These are phyloP conservation scores for Drosophila atripex DNA, from an alignment of 2,888 invertebrate genomes.

Conservation along the genomic window DNA sequence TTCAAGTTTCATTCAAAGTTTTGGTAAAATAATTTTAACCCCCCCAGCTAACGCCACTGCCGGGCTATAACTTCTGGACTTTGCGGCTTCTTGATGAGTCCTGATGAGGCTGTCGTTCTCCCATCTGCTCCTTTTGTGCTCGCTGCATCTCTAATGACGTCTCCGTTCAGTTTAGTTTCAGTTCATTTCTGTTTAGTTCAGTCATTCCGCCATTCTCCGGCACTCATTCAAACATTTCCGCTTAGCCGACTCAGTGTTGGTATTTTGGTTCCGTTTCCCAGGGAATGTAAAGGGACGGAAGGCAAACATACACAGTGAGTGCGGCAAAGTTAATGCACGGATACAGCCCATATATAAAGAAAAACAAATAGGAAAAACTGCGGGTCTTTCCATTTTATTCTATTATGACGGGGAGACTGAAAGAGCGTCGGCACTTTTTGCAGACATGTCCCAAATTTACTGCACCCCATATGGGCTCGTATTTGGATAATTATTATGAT, in stretches of 20 bases:
- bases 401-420: conserved; percentile 10
- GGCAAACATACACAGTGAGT: conserved; percentile 31
- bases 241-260: conserved; percentile 44
- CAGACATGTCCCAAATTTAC: conserved; percentile 29
- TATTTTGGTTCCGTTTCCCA: conserved; percentile 75
- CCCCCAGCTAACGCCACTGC: conserved; percentile 6
- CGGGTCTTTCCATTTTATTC: conserved; percentile 12
- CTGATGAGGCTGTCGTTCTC: conserved; percentile 21
- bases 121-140: conserved; percentile 1
- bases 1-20: not conserved
- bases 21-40: not conserved
- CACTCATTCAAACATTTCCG: conserved; percentile 69
- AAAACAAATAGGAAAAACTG: conserved; percentile 15
- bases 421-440: conserved; percentile 33
- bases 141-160: conserved; percentile 73
- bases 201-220: conserved; percentile 58
- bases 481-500: conserved; percentile 45
- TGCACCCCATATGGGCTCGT: conserved; percentile 20
- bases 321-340: conserved; percentile 28
- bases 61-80: conserved; percentile 9
- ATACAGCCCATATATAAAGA: conserved; percentile 6
- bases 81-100: conserved; percentile 22
- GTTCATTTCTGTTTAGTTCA: conserved; percentile 30
- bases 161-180: conserved; percentile 11
- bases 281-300: conserved; percentile 65